Evolutionary conservation across 2,113 vertebrate genomes (phyloP).

Genomic region (Columba livia): DNA sequence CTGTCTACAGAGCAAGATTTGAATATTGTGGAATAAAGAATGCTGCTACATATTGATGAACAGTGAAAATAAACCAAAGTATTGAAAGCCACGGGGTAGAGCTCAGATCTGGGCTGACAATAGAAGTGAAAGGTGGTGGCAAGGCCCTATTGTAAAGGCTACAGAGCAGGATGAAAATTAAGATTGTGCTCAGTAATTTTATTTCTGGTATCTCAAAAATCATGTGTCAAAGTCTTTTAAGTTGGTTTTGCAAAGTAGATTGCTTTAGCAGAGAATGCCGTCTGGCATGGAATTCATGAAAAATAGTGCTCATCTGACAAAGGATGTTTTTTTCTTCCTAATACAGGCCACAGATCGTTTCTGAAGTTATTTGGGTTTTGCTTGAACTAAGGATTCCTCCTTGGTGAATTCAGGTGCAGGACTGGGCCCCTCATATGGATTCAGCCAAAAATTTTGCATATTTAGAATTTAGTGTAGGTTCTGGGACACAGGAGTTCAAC

Average conservation of each 20-base stretch:
- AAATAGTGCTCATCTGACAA: not conserved
- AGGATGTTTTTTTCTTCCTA: not conserved
- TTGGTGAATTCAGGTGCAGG: not conserved
- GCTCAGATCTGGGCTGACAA: not conserved
- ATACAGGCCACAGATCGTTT: accelerated
- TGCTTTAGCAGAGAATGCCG: accelerated
- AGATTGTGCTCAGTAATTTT: not conserved
- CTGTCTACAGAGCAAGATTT: not conserved
- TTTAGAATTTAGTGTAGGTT: not conserved
- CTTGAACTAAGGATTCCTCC: not conserved
- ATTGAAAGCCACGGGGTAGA: not conserved
- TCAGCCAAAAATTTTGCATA: not conserved
- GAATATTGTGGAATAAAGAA: not conserved
- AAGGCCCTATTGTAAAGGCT: not conserved
- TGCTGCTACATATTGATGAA: not conserved
- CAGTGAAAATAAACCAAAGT: not conserved
- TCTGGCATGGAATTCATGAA: not conserved
- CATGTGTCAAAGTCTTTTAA: not conserved
- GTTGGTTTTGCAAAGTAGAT: not conserved
- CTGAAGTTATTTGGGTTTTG: not conserved
- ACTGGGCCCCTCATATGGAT: not conserved
- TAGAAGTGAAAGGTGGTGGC: not conserved
- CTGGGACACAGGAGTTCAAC: not conserved
- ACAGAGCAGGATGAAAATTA: not conserved
- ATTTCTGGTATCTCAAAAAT: not conserved